Evolutionary conservation across 2,888 invertebrate species (phyloP).

Genomic region (Andrena praecox): DNA sequence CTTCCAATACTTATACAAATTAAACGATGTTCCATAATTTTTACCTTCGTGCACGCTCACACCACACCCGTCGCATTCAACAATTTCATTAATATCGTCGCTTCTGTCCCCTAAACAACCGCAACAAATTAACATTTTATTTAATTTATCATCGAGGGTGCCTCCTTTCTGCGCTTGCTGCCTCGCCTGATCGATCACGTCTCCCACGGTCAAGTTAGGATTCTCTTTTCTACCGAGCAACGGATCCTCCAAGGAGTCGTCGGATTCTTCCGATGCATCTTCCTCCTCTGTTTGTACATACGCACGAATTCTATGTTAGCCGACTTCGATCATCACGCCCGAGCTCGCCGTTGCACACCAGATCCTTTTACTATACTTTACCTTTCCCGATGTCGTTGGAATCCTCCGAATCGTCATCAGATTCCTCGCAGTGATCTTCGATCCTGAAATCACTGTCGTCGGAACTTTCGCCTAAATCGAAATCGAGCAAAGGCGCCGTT

Average conservation of each 20-base stretch:
- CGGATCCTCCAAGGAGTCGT: slow-evolving; percentile 84
- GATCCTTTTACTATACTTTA: slow-evolving; percentile 71
- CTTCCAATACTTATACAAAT: not conserved
- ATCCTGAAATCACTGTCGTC: slow-evolving; percentile 98
- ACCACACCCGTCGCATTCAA: slow-evolving; percentile 98
- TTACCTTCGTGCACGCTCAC: slow-evolving; percentile 97
- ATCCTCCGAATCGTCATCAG: slow-evolving; percentile 91
- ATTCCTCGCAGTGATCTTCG: slow-evolving; percentile 92
- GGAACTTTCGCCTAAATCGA: slow-evolving; percentile 95
- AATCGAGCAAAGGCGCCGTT: slow-evolving; percentile 90
- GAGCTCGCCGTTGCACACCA: not conserved
- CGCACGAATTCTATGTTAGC: slow-evolving; percentile 7
- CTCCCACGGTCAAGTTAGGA: slow-evolving; percentile 84
- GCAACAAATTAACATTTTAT: slow-evolving; percentile 94
- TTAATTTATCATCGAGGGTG: slow-evolving; percentile 85
- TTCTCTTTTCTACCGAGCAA: slow-evolving; percentile 81
- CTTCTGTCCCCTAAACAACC: slow-evolving; percentile 97
- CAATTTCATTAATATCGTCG: slow-evolving; percentile 97
- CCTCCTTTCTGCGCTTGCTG: slow-evolving; percentile 84
- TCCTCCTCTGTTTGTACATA: slow-evolving; percentile 48
- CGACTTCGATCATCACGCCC: not conserved
- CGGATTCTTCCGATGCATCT: slow-evolving; percentile 77
- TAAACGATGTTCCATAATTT: slow-evolving; percentile 10
- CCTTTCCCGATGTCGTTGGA: slow-evolving; percentile 89
- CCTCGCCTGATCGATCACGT: slow-evolving; percentile 86